phyloP scores from a whole-genome alignment of 2,888 invertebrate genomes.

The Acleris literana region DNA sequence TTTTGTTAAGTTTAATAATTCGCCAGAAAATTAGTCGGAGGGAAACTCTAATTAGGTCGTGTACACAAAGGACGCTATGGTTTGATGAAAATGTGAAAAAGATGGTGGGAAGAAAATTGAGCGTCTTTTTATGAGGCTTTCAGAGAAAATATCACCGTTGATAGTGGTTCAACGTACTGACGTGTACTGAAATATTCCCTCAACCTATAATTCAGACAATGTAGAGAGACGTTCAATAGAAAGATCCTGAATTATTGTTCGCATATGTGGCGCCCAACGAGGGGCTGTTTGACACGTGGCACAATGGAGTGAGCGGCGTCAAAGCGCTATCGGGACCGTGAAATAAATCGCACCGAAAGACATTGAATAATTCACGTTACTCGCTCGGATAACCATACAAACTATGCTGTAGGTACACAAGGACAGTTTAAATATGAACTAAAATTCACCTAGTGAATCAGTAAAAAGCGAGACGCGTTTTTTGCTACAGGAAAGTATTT shows the following conservation, averaged over 20 bases:
- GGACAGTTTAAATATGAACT: not conserved
- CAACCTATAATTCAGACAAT: constrained; percentile 33
- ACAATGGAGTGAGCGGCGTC: constrained; percentile 56
- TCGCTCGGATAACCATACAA: constrained; percentile 33
- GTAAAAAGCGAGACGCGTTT: not conserved
- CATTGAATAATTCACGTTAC: constrained; percentile 51
- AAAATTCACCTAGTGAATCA: constrained; percentile 1
- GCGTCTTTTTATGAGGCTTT: not conserved
- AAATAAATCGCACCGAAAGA: constrained; percentile 54
- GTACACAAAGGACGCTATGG: constrained; percentile 58
- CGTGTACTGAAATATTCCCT: not conserved
- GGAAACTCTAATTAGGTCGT: constrained; percentile 67
- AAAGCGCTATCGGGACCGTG: constrained; percentile 50
- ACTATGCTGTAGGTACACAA: not conserved
- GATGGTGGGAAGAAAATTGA: constrained; percentile 35
- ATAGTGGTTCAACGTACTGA: not conserved
- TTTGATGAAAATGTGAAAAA: constrained; percentile 46
- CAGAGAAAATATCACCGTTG: not conserved
- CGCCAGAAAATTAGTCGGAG: constrained; percentile 61
- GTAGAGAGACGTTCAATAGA: constrained; percentile 50
- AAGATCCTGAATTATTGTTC: constrained; percentile 60
- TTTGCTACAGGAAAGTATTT: not conserved
- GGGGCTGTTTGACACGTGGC: constrained; percentile 45
- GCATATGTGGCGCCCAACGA: constrained; percentile 37
- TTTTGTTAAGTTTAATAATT: constrained; percentile 67